phyloP scores from a whole-genome alignment of 2,113 vertebrate species.

The Paradoxurus hermaphroditus region DNA sequence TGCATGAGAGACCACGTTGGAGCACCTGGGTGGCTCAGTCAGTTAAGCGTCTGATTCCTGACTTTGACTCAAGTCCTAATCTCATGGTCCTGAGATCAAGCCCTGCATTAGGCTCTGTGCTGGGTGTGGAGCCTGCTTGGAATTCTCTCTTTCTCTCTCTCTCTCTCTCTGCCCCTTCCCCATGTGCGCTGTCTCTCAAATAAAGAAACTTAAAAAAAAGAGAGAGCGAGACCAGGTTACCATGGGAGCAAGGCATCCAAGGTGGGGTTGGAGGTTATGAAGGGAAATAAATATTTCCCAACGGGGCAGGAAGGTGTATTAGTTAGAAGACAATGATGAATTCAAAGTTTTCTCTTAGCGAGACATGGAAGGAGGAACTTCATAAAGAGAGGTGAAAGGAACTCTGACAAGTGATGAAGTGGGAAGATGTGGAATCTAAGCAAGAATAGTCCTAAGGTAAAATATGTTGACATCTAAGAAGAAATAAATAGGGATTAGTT shows the following conservation, averaged over 20 bases:
- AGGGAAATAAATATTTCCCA: background rate
- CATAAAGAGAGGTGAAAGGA: background rate
- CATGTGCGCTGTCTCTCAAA: background rate
- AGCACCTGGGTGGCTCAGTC: too few relatives aligned
- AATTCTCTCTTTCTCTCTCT: too few relatives aligned
- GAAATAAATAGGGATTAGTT: background rate
- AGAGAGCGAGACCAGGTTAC: background rate
- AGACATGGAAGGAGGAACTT: background rate
- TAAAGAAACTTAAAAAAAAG: too few relatives aligned
- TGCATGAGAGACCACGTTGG: background rate
- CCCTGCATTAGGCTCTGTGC: too few relatives aligned
- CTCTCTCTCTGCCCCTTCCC: too few relatives aligned
- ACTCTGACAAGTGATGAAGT: background rate
- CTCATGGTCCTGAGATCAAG: too few relatives aligned
- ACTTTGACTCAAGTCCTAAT: too few relatives aligned
- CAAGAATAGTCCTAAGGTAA: background rate
- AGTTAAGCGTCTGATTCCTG: too few relatives aligned
- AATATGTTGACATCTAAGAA: background rate
- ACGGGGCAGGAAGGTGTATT: background rate
- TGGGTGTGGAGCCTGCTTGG: too few relatives aligned
- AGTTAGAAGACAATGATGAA: background rate
- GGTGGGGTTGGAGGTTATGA: background rate
- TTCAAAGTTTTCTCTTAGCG: background rate
- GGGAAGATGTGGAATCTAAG: background rate
- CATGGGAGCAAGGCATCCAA: background rate